phyloP scores from a whole-genome alignment of 2,888 invertebrate genomes.

The Ferdinandea cuprea region DNA sequence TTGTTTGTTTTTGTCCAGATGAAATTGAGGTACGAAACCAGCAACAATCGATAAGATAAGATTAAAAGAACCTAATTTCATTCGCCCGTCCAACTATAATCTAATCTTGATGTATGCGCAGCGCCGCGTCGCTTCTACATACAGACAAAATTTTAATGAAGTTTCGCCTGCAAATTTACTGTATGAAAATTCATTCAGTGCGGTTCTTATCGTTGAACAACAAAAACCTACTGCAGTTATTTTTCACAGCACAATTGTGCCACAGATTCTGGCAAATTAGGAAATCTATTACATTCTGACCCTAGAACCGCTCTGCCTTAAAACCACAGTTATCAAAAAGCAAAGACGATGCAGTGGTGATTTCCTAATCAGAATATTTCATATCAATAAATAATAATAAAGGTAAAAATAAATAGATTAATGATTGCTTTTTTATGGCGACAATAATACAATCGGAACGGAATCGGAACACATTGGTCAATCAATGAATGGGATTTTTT shows the following conservation, averaged over 20 bases:
- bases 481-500: too few relatives aligned
- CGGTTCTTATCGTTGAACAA: constrained; percentile 49
- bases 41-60: constrained; percentile 64
- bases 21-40: constrained; percentile 34
- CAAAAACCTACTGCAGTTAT: constrained; percentile 56
- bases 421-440: too few relatives aligned
- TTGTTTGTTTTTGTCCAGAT: constrained; percentile 29
- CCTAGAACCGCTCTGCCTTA: too few relatives aligned
- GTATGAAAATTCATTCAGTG: constrained; percentile 35
- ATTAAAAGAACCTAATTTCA: constrained; percentile 64
- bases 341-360: constrained; percentile 8
- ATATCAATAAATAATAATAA: constrained; percentile 53
- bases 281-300: too few relatives aligned
- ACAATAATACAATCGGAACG: too few relatives aligned
- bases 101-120: constrained; percentile 67
- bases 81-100: constrained; percentile 49
- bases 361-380: constrained; percentile 47
- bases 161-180: constrained; percentile 46
- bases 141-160: constrained; percentile 39
- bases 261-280: not conserved
- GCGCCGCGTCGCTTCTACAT: constrained; percentile 24
- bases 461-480: constrained; percentile 19
- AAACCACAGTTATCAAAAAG: too few relatives aligned
- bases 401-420: too few relatives aligned
- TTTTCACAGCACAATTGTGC: too few relatives aligned